These are phyloP conservation scores for Minunthozetes semirufus DNA, from an alignment of 2,888 invertebrate species.

Conservation along the genomic window DNA sequence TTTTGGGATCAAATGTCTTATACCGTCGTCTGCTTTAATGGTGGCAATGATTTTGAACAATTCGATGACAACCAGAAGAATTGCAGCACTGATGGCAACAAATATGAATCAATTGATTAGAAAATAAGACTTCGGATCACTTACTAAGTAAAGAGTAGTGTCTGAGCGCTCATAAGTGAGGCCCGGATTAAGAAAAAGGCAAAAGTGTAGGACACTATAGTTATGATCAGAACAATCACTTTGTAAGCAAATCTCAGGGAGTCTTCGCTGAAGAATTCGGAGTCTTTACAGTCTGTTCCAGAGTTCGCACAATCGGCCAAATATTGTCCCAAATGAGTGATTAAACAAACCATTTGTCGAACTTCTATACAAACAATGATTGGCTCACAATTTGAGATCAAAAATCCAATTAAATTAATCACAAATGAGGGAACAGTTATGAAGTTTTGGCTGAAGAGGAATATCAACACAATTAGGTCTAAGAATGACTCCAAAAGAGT, in stretches of 20 bases:
- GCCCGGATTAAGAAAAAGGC: not conserved
- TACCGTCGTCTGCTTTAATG: not conserved
- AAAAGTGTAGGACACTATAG: not conserved
- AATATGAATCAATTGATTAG: not conserved
- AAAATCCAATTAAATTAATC: not conserved
- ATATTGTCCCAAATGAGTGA: conserved; percentile 10
- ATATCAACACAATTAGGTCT: not conserved
- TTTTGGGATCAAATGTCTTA: not conserved
- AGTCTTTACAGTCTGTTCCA: not conserved
- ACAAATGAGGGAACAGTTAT: not conserved
- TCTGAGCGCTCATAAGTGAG: not conserved
- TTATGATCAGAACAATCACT: not conserved
- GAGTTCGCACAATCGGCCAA: not conserved
- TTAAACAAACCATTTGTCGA: not conserved
- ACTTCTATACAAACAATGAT: not conserved
- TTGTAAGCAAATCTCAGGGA: not conserved
- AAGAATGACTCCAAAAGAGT: not conserved
- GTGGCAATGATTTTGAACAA: not conserved
- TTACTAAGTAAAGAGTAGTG: not conserved
- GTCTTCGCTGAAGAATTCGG: not conserved
- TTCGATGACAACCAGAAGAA: not conserved
- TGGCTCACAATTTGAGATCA: not conserved
- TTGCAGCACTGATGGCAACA: not conserved
- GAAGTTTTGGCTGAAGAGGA: not conserved
- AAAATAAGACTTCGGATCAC: not conserved